phyloP scores from a whole-genome alignment of 1,140 invertebrate genomes.

The Pristionchus pacificus region DNA sequence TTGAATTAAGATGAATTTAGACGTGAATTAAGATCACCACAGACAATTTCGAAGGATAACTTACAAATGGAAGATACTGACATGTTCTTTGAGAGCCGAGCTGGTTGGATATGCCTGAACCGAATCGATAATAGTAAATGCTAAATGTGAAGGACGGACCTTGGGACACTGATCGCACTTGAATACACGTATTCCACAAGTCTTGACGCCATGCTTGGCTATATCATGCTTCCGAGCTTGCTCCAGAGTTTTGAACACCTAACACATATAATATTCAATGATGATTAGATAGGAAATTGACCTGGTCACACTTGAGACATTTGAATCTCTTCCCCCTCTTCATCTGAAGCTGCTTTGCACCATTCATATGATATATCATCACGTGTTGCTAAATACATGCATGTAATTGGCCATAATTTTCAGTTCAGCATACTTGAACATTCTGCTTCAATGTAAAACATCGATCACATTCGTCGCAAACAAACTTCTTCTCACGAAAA shows the following conservation, averaged over 20 bases:
- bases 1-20: not conserved
- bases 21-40: too few species aligned
- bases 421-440: not conserved
- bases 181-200: not conserved
- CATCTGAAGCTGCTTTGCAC: not conserved
- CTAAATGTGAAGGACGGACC: not conserved
- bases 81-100: slow-evolving; percentile 28
- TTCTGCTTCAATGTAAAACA: slow-evolving; percentile 19
- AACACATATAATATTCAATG: slow-evolving; percentile 8
- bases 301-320: slow-evolving; percentile 23
- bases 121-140: not conserved
- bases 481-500: slow-evolving; percentile 17
- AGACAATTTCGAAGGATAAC: too few species aligned
- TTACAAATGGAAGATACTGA: slow-evolving; percentile 33
- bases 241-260: not conserved
- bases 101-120: slow-evolving; percentile 21
- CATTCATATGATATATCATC: not conserved
- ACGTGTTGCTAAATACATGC: not conserved
- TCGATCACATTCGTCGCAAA: slow-evolving; percentile 20
- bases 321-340: slow-evolving; percentile 7
- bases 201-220: not conserved
- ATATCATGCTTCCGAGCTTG: not conserved
- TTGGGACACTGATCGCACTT: not conserved
- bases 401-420: not conserved
- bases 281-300: slow-evolving; percentile 8